Percentiles rank a stretch among this genome's conserved stretches.
These are phyloP conservation scores for Trachymyrmex septentrionalis DNA, from an alignment of 1,140 invertebrate species.

Conservation along the genomic window DNA sequence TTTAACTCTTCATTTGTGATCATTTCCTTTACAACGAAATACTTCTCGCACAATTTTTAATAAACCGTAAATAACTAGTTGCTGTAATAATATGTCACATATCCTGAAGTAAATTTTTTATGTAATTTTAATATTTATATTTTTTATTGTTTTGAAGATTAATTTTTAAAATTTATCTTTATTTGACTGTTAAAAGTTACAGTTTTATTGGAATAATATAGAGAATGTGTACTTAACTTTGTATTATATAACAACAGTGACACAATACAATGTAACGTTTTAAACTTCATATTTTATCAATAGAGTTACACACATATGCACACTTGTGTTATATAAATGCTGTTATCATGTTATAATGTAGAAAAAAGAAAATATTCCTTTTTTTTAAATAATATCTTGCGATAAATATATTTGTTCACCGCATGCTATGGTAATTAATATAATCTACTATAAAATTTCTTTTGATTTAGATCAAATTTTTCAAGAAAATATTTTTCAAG, in stretches of 20 bases:
- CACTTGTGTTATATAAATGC: not conserved
- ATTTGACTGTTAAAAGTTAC: not conserved
- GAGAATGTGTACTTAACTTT: not conserved
- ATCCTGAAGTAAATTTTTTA: not conserved
- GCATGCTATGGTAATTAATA: not conserved
- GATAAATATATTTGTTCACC: not conserved
- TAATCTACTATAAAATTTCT: not conserved
- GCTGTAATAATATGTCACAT: not conserved
- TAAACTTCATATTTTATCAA: not conserved
- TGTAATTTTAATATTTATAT: not conserved
- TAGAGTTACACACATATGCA: not conserved
- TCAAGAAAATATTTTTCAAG: not conserved
- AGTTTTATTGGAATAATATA: not conserved
- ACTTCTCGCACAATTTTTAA: not conserved
- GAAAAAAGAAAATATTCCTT: not conserved
- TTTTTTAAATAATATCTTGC: not conserved
- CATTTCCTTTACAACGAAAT: not conserved
- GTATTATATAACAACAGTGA: slow-evolving; percentile 14
- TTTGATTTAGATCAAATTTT: not conserved
- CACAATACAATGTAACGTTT: not conserved
- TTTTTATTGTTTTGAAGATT: not conserved
- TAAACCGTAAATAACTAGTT: not conserved
- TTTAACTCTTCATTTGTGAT: not conserved
- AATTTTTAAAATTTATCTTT: not conserved
- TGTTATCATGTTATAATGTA: not conserved